Conservation (phyloP, 2,113 vertebrate species). For the Syrmaticus mikado region DNA sequence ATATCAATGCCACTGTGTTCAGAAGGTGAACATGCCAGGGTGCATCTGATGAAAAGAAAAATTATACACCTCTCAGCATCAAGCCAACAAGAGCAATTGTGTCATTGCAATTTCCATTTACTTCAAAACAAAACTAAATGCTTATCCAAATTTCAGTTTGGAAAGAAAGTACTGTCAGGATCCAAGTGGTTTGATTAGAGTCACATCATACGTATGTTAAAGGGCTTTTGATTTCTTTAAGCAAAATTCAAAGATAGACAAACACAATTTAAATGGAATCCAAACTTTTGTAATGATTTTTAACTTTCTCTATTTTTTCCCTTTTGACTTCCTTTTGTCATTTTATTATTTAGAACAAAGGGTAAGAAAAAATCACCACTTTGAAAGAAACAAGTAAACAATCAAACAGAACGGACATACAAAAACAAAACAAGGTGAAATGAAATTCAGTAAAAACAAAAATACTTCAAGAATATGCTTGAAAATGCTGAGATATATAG, state of each 20-base stretch:
- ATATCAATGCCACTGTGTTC: background rate
- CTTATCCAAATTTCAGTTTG: background rate
- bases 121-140: background rate
- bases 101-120: background rate
- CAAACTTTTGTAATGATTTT: background rate
- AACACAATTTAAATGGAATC: background rate
- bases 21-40: background rate
- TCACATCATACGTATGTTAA: background rate
- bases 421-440: background rate
- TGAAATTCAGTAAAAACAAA: background rate
- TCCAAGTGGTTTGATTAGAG: background rate
- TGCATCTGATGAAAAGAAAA: background rate
- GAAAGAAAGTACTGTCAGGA: background rate
- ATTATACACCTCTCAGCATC: background rate
- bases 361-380: background rate
- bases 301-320: background rate
- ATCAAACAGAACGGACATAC: background rate
- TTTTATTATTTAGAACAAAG: background rate
- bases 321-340: background rate
- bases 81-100: background rate
- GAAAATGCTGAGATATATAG: background rate
- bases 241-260: background rate
- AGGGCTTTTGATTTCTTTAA: background rate
- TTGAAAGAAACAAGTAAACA: background rate
- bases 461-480: background rate